These are phyloP conservation scores for Anoplius nigerrimus DNA, from an alignment of 2,888 invertebrate genomes.

Conservation along the genomic window DNA sequence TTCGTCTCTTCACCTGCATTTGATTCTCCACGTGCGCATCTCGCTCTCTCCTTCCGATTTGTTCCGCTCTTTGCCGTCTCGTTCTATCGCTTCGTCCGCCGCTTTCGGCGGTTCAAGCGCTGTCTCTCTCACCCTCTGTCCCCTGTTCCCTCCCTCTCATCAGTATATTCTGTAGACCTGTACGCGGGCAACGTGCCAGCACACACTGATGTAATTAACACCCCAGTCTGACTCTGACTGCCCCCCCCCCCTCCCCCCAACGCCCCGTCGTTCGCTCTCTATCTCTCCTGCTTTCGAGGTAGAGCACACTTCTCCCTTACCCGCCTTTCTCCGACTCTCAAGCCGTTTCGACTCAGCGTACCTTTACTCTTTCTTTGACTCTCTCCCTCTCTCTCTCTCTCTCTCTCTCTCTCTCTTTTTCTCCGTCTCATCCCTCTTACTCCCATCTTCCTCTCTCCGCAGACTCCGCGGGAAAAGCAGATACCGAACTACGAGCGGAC, in stretches of 20 bases:
- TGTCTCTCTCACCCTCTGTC: conserved; percentile 22
- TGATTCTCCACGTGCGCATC: conserved; percentile 5
- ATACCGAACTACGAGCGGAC: too few relatives aligned
- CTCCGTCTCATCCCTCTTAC: conserved; percentile 13
- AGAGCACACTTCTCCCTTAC: not conserved
- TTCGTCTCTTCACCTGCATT: not conserved
- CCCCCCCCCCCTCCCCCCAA: too few relatives aligned
- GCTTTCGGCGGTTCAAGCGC: conserved; percentile 11
- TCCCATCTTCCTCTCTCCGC: conserved; percentile 2
- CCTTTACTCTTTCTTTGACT: too few relatives aligned
- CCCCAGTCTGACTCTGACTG: conserved; percentile 46
- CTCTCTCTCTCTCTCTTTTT: conserved; percentile 1
- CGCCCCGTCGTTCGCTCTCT: conserved; percentile 19
- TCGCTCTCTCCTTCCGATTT: conserved; percentile 25
- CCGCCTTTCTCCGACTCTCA: not conserved
- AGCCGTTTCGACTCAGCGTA: conserved; percentile 15
- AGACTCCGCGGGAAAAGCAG: not conserved
- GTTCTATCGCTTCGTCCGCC: conserved; percentile 11
- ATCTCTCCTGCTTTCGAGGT: conserved; percentile 12
- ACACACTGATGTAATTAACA: conserved; percentile 69
- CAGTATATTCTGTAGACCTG: conserved; percentile 15
- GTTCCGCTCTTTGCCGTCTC: conserved; percentile 18
- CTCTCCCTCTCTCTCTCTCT: conserved; percentile 13
- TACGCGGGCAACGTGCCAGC: conserved; percentile 62
- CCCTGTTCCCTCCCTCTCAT: conserved; percentile 15